Base-by-base conservation (phyloP, 1,140 invertebrate genomes). In the Saxidomus purpurata region DNA sequence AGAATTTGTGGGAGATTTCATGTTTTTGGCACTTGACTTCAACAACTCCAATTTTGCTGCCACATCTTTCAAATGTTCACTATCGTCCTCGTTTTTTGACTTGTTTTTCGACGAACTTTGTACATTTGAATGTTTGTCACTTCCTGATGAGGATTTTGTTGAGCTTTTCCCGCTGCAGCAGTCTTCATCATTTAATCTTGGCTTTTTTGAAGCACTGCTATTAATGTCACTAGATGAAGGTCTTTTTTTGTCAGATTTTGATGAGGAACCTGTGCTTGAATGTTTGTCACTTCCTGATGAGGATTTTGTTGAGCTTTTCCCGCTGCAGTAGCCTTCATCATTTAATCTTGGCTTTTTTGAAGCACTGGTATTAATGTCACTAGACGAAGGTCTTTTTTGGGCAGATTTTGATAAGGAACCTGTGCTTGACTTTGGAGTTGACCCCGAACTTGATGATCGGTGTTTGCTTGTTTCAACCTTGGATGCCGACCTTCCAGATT, bases 1-100 rank as follows among this genome's bases (percentile, higher is more conserved):
- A 43, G 59, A 34, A 28, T 85, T 61, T 93, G 83, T 36, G 96
- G 96, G 1, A 96, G 95, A 59, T 97, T 96, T 92, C 97, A 96
- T 67, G 96, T 87, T 47, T 81, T 77, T 90, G 28, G 87, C 89
- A 87, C 55, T 71, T 74, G 93, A 69, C 86, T 94, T 93, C n/a
- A 94, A 43, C 15, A 89, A 25, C 69, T 92, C 89, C 52, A 94
- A 89, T 89, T 93, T 94, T 67, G 90, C 87, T 69, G 91, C 89
- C 6, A 94, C 84, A 90, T 31, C 31, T 77, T 92, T 89, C 22
- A 94, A 49, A 74, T 93, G 84, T 31, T 91, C 69, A 6, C 92
- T 91, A 25, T 94, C 92, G 59, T 93, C 92, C 13, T 59, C 59
- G 19, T 87, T 79, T 85, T 31, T 38, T n/a, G 6, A 47, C 22